Base-by-base conservation (phyloP, 2,113 vertebrate genomes). In the Odontophorus gujanensis region DNA sequence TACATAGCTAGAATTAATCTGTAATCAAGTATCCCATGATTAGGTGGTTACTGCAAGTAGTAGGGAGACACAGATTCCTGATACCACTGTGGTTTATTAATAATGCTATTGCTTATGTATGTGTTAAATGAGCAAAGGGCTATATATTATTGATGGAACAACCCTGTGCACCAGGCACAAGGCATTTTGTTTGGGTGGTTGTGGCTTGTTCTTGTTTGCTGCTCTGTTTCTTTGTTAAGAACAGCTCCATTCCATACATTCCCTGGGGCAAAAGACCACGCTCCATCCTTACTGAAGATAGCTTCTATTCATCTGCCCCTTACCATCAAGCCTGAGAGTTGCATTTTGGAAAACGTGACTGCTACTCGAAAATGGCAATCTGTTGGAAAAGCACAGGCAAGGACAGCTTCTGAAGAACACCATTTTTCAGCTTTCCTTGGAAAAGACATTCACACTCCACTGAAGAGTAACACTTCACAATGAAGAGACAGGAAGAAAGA, bases 331-430 rank as follows among this genome's bases (percentile, higher is more conserved):
- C 38, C 59, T 28, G 32, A 61, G 36, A 45, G 59, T 17, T 24
- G 18, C 2, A 34, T 47, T 77, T 42, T 4, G 1, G 50, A 84
- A 81, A 57, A 81, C 9, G 11, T 30, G 34, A 61, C 5, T 5
- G 61, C 15, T 77, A 5, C 40, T 75, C 57, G 55, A 66, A 58
- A 66, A 68, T 51, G 6, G 36, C 25, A 65, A 57, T 9, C 47
- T 62, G 11, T 32, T 40, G 38, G 63, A 81, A 84, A 85, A 58
- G 16, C 42, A 78, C 9, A 77, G 48, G 65, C 1, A 30, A 43
- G 1, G 0, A 82, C 38, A 0, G 32, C 25, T 38, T 78, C 26
- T 36, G 43, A 87, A 36, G 13, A 91, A 89, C 0, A 6, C 7
- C 30, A 24, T 34, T 92, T 81, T 89, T 62, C 34, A 58, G 34